Evolutionary conservation across 2,113 vertebrate genomes (phyloP).

Genomic region (Leptocoma aspasia): DNA sequence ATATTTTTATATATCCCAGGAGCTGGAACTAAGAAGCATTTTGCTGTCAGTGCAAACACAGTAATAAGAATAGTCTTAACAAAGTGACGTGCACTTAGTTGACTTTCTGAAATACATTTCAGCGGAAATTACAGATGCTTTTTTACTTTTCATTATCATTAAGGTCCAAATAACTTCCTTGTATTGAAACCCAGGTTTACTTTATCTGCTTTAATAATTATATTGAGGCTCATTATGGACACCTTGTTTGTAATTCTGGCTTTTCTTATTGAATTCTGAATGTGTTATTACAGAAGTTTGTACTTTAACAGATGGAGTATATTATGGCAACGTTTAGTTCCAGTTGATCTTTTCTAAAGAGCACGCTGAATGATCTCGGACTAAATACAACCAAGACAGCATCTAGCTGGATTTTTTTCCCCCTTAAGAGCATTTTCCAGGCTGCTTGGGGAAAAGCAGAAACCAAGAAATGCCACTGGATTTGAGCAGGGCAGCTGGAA

Average conservation of each 20-base stretch:
- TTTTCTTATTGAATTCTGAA: conserved; percentile 54
- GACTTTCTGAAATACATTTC: conserved; percentile 61
- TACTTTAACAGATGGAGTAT: conserved; percentile 43
- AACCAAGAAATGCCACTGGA: not conserved
- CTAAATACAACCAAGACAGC: not conserved
- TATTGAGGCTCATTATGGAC: conserved; percentile 56
- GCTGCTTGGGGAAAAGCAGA: not conserved
- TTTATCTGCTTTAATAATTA: conserved; percentile 67
- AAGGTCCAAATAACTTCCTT: conserved; percentile 61
- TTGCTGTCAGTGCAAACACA: conserved; percentile 69
- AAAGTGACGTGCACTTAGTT: conserved; percentile 68
- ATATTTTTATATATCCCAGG: conserved; percentile 67
- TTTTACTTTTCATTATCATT: conserved; percentile 71
- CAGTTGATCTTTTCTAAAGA: conserved; percentile 53
- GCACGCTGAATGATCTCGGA: not conserved
- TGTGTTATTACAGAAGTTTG: conserved; percentile 49
- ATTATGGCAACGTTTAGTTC: conserved; percentile 43
- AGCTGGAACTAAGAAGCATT: conserved; percentile 65
- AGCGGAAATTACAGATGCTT: conserved; percentile 65
- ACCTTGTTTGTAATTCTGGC: conserved; percentile 61
- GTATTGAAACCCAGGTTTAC: conserved; percentile 47
- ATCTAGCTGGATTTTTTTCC: not conserved
- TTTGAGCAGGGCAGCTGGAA: not conserved
- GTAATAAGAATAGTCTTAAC: conserved; percentile 70
- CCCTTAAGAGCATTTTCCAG: not conserved